Conservation (phyloP, 2,113 vertebrate species). For the Synchiropus splendidus region DNA sequence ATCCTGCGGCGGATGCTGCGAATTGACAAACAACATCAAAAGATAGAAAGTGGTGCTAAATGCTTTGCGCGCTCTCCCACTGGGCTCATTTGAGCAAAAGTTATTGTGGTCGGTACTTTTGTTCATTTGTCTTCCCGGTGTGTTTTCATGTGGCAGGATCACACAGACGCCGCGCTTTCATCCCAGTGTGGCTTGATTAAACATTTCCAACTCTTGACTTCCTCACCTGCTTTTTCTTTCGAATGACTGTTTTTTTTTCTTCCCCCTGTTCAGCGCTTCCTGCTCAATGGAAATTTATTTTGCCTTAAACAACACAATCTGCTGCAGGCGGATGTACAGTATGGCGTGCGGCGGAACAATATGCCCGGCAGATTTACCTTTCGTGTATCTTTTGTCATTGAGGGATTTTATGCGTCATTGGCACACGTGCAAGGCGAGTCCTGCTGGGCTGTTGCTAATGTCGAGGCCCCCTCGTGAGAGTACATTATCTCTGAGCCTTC, state of each 20-base stretch:
- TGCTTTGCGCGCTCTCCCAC: slow-evolving; percentile 39
- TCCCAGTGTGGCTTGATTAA: slow-evolving; percentile 46
- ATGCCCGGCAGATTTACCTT: slow-evolving; percentile 46
- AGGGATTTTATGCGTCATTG: slow-evolving; percentile 60
- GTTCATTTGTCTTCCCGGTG: slow-evolving; percentile 34
- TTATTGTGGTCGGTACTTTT: slow-evolving; percentile 50
- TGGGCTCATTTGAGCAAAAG: slow-evolving; percentile 50
- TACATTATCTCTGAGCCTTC: slow-evolving; percentile 65
- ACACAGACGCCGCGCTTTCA: slow-evolving; percentile 32
- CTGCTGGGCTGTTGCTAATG: slow-evolving; percentile 64
- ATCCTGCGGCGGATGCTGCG: slow-evolving; percentile 32
- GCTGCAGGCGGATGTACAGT: slow-evolving; percentile 18
- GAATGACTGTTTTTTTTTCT: slow-evolving; percentile 3
- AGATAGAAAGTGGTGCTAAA: slow-evolving; percentile 47
- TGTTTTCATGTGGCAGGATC: slow-evolving; percentile 33
- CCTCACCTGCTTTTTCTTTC: background rate
- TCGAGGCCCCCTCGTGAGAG: slow-evolving; percentile 59
- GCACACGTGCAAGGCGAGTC: slow-evolving; percentile 50
- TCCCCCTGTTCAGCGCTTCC: background rate
- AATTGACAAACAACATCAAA: slow-evolving; percentile 60
- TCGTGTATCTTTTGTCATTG: slow-evolving; percentile 63
- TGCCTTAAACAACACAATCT: slow-evolving; percentile 3
- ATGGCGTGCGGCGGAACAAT: slow-evolving; percentile 29
- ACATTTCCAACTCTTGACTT: slow-evolving; percentile 24
- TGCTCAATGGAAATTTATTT: background rate